Base-by-base conservation (phyloP, 2,113 vertebrate genomes). In the Parus major region DNA sequence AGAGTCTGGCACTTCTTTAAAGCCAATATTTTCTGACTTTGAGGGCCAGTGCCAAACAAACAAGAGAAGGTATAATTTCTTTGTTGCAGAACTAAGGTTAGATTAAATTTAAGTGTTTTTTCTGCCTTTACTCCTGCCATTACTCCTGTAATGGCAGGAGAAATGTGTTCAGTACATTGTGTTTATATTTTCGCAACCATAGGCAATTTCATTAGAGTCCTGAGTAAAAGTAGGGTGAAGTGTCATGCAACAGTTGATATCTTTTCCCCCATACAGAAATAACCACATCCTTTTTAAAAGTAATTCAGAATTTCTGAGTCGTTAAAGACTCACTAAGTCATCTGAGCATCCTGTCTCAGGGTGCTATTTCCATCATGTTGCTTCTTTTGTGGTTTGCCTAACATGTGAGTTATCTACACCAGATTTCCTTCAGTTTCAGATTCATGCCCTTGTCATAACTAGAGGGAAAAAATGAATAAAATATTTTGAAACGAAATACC, bases 221-320 rank as follows among this genome's bases (percentile, higher is more conserved):
- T 57, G 14, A 65, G 21, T 44, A n/a, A 36, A 66, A 70, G 53
- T 81, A 25, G 1, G 36, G 17, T 31, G 24, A 90, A 81, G 27
- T 16, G 16, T 49, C 71, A 81, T 72, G 28, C 31, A 44, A 33
- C 12, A 33, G 17, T 27, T 71, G 35, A 55, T 78, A 56, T 49
- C 19, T 66, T 82, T 42, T 16, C 31, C 25, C 12, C 3, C 4
- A 9, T 9, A 65, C 39, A 50, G 50, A 93, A 83, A 70, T 78
- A 95, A 94, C 76, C 86, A 90, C 82, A 94, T 96, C 91, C 90
- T 94, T 83, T 88, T 70, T 15, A 86, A 65, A 90, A 90, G 57
- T 72, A 93, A 88, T 92, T 94, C 88, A 93, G 90, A 93, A 61
- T 75, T 73, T 93, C 59, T 93, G 92, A 95, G 71, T 96, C 88